Conservation (phyloP, 2,113 vertebrate species). For the cattle (Bos taurus) region ARS-UCD2.0 NC_037356.1:17673001-17673500, state of each 20-base stretch:
- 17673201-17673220: background rate
- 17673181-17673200: background rate
- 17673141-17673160: background rate
- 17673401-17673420: background rate
- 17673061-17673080: background rate
- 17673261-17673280: background rate
- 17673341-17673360: background rate
- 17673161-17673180: background rate
- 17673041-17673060: background rate
- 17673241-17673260: background rate
- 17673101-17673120: background rate
- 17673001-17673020: background rate
- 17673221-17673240: background rate
- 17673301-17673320: background rate
- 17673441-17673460: background rate
- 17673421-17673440: background rate
- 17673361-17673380: background rate
- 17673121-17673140: background rate
- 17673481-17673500: background rate
- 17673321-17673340: background rate
- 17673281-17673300: background rate
- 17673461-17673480: background rate
- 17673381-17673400: background rate
- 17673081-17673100: background rate
- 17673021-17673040: background rate